A percentile compares a stretch with the other conserved stretches of the same genome.
Evolutionary conservation across 2,113 vertebrate species (phyloP).

Genomic region (Steatornis caripensis): DNA sequence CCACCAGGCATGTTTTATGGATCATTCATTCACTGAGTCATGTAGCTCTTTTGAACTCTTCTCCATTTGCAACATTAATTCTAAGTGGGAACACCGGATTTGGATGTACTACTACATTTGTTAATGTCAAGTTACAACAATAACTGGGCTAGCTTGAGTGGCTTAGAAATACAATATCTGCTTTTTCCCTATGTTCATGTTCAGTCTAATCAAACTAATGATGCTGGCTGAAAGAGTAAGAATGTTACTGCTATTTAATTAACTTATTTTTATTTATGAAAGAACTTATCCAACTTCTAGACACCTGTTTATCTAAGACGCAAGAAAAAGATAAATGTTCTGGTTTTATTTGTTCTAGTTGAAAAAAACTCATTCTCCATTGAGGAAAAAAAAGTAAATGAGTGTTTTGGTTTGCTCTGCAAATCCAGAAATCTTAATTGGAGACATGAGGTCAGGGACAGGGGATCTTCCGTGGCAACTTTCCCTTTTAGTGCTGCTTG

Average conservation of each 20-base stretch:
- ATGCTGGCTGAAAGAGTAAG: not conserved
- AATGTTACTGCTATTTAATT: not conserved
- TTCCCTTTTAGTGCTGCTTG: not conserved
- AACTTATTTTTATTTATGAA: not conserved
- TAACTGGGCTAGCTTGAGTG: not conserved
- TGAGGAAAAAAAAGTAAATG: not conserved
- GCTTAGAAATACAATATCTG: not conserved
- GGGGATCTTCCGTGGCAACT: not conserved
- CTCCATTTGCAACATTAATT: not conserved
- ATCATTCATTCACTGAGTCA: constrained; percentile 6
- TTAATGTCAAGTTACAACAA: not conserved
- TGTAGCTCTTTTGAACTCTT: constrained; percentile 23
- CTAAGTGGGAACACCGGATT: not conserved
- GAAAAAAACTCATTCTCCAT: not conserved
- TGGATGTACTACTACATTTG: not conserved
- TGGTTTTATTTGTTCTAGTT: not conserved
- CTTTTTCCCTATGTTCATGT: not conserved
- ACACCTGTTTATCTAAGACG: not conserved
- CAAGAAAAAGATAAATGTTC: not conserved
- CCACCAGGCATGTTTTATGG: not conserved
- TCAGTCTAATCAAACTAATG: not conserved
- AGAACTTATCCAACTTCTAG: not conserved
- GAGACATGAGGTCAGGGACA: not conserved
- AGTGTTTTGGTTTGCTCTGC: not conserved
- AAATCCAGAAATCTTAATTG: not conserved